A percentile compares a stretch with the other conserved stretches of the same genome.
These are phyloP conservation scores for Pedionomus torquatus DNA, from an alignment of 2,113 vertebrate species.

Conservation along the genomic window DNA sequence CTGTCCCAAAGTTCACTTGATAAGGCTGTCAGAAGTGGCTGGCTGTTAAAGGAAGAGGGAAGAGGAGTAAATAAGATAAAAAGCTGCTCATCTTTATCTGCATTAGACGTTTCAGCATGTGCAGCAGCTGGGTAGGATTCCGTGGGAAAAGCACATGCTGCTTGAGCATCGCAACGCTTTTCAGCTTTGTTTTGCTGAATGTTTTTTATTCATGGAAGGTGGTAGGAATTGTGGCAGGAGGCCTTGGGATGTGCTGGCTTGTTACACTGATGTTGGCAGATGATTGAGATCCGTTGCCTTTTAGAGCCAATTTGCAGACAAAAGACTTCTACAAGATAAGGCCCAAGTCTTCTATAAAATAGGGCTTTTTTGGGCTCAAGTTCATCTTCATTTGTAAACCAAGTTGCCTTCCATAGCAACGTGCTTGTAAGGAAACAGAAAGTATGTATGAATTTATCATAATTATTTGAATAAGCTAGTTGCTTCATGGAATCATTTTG, in stretches of 20 bases:
- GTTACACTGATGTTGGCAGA: neutral
- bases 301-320: neutral
- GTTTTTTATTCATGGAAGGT: neutral
- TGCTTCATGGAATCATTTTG: neutral
- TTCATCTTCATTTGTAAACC: neutral
- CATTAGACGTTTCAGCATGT: neutral
- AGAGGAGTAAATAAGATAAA: constrained; percentile 34
- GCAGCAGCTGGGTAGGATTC: neutral
- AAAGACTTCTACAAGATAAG: neutral
- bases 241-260: neutral
- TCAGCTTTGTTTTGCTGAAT: neutral
- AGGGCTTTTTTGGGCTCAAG: neutral
- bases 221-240: neutral
- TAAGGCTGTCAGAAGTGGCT: neutral
- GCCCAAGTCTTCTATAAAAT: neutral
- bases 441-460: neutral
- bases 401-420: neutral
- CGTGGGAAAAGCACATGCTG: neutral
- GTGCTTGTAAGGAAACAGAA: neutral
- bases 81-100: constrained; percentile 2
- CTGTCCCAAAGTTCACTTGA: neutral
- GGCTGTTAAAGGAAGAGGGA: neutral
- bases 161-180: neutral
- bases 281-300: neutral
- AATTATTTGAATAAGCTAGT: neutral